Base-by-base conservation (phyloP, 1,140 invertebrate species). In the Lysiphlebus fabarum region DNA sequence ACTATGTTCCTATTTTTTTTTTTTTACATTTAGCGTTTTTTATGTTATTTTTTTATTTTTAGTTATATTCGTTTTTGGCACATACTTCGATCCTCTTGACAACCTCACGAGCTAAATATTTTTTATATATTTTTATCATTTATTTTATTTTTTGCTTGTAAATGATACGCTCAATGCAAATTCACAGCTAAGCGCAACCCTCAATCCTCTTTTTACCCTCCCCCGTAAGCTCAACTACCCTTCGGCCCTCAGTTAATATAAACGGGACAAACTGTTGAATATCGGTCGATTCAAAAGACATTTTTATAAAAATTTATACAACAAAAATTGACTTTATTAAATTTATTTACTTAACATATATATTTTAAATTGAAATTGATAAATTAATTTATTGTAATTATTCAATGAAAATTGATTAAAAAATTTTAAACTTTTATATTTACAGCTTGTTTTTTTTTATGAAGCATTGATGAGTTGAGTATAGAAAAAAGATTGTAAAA, bases 231-330 rank as follows among this genome's bases (percentile, higher is more conserved):
- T 26, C 38, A 51, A 33, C 37, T 56, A 48, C 33, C 54, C 17
- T 58, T 44, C 41, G 7, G 17, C 17, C 17, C 17, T 26, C 49
- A 7, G 49, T 51, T 33, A 51, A n/a, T n/a, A n/a, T n/a, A n/a
- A 51, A 37, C 49, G 49, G 49, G 58, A 60, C 58, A 55, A 60
- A 60, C 49, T 59, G 50, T 59, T 51, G 49, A 56, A 51, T 62
- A 58, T 55, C 51, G 60, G 55, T 62, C 34, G 49, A 51, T 7
- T 37, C 37, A 45, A 51, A 51, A 51, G n/a, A 51, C 36, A 26
- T 4, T 26, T 26, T 26, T 26, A 26, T 26, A 1, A 26, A 26
- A 4, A 2, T 26, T 26, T 26, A 26, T 26, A 26, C 17, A 26
- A 26, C 17, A 26, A 26, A 1, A 26, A 26, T 26, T 26, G n/a